A percentile compares a stretch with the other conserved stretches of the same genome.
These are phyloP conservation scores for Microtus ochrogaster DNA, from an alignment of 2,113 vertebrate species.

Conservation along the genomic window DNA sequence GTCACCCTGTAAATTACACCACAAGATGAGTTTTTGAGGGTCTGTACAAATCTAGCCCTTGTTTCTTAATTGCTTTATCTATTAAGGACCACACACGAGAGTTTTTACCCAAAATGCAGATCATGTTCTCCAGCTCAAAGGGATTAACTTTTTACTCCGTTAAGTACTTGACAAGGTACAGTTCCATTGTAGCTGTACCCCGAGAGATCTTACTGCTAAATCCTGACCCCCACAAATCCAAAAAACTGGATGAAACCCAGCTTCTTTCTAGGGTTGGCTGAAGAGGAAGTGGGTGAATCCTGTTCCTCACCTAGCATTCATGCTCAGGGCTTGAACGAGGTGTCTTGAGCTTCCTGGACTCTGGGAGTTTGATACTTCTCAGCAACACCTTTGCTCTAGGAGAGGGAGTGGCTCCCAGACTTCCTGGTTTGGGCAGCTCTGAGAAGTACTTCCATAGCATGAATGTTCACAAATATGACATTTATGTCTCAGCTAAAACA, in stretches of 20 bases:
- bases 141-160: neutral
- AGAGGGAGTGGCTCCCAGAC: constrained; percentile 50
- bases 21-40: neutral
- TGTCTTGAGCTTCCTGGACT: neutral
- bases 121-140: neutral
- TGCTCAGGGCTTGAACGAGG: neutral
- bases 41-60: neutral
- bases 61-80: neutral
- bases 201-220: neutral
- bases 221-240: neutral
- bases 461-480: constrained; percentile 61
- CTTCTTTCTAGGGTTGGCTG: neutral
- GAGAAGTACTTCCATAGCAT: constrained; percentile 71
- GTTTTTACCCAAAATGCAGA: neutral
- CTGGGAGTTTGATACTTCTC: constrained; percentile 40
- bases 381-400: neutral
- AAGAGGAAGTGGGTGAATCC: constrained; percentile 26
- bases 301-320: neutral
- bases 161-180: neutral
- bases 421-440: constrained; percentile 62
- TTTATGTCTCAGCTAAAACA: constrained; percentile 57
- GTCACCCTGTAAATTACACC: neutral
- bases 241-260: neutral
- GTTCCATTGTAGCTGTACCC: neutral
- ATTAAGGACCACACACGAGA: neutral